These are phyloP conservation scores for Palaemon carinicauda DNA, from an alignment of 1,140 invertebrate species.

Conservation along the genomic window DNA sequence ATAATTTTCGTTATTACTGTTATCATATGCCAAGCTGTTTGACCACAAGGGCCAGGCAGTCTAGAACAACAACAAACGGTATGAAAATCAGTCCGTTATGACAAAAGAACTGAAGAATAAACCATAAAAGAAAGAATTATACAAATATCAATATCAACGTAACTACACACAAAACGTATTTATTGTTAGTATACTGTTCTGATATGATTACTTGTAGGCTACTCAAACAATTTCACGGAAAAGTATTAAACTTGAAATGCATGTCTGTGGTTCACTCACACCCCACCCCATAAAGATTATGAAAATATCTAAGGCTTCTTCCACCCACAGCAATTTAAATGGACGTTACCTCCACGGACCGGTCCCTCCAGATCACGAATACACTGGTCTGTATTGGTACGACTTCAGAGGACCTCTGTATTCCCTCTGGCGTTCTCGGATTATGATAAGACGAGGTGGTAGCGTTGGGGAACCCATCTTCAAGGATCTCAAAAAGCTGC, in stretches of 20 bases:
- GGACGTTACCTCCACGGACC: slow-evolving; percentile 70
- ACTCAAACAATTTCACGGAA: too few relatives aligned
- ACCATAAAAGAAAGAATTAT: too few relatives aligned
- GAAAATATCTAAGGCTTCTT: background rate
- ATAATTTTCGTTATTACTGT: too few relatives aligned
- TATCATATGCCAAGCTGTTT: too few relatives aligned
- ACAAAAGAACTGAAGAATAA: too few relatives aligned
- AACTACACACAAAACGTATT: too few relatives aligned
- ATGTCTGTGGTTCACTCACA: background rate
- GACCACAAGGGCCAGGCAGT: too few relatives aligned
- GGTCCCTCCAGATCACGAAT: slow-evolving; percentile 67
- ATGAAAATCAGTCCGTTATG: too few relatives aligned
- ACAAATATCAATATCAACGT: too few relatives aligned
- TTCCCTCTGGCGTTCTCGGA: slow-evolving; percentile 68
- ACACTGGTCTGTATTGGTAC: slow-evolving; percentile 73
- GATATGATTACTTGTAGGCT: too few relatives aligned
- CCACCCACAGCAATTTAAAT: slow-evolving; percentile 68
- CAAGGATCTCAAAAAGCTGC: slow-evolving; percentile 17
- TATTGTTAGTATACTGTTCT: too few relatives aligned
- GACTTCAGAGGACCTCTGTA: slow-evolving; percentile 70
- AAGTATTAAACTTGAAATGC: background rate
- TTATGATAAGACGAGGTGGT: slow-evolving; percentile 70
- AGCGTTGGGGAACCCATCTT: slow-evolving; percentile 55
- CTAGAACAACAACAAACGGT: too few relatives aligned
- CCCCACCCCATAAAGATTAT: background rate